A percentile compares a stretch with the other conserved stretches of the same genome.
phyloP scores from a whole-genome alignment of 2,113 vertebrate species.

The Paralichthys olivaceus region DNA sequence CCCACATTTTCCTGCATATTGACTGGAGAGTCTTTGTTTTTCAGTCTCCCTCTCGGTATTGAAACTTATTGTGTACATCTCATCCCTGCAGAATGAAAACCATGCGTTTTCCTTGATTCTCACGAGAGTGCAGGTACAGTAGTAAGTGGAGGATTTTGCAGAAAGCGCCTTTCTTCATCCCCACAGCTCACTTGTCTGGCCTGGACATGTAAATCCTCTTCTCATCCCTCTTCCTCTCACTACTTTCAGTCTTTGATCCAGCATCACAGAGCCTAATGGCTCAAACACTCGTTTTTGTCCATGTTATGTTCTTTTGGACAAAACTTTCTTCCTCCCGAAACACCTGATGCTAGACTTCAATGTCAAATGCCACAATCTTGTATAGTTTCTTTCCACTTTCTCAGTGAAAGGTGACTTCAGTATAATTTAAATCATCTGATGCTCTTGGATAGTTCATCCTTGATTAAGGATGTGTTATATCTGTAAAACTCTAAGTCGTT shows the following conservation, averaged over 20 bases:
- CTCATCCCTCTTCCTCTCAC: not conserved
- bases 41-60: not conserved
- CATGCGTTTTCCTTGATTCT: not conserved
- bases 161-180: constrained; percentile 34
- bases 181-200: constrained; percentile 28
- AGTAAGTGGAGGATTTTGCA: constrained; percentile 15
- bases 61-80: not conserved
- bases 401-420: not conserved
- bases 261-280: not conserved
- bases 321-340: too few relatives aligned
- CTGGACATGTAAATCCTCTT: constrained; percentile 22
- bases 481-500: too few relatives aligned
- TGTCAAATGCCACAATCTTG: too few relatives aligned
- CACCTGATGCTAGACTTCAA: too few relatives aligned
- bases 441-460: not conserved
- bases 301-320: not conserved
- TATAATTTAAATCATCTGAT: not conserved
- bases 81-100: not conserved
- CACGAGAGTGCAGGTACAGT: not conserved
- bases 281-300: not conserved
- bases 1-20: not conserved
- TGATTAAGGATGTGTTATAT: too few relatives aligned
- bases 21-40: not conserved
- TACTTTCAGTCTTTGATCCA: not conserved
- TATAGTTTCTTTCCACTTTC: not conserved